These are phyloP conservation scores for Brenthis daphne DNA, from an alignment of 2,888 invertebrate genomes.

Conservation along the genomic window DNA sequence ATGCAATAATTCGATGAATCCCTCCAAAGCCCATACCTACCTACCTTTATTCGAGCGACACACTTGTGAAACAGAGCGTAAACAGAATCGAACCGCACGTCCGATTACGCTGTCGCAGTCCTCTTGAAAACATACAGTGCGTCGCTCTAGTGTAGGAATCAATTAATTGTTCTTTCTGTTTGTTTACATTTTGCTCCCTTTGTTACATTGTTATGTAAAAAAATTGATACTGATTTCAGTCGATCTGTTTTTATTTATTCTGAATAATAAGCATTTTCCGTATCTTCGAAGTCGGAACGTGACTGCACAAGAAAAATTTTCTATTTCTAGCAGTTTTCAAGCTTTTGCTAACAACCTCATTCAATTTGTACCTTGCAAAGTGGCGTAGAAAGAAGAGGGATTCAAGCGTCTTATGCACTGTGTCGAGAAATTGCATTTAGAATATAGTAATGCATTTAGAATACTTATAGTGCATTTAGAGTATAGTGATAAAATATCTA, in stretches of 20 bases:
- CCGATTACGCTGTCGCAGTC: slow-evolving; percentile 32
- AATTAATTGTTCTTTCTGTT: background rate
- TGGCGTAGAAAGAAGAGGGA: background rate
- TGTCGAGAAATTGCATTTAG: slow-evolving; percentile 1
- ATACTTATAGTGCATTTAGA: too few species aligned
- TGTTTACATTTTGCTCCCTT: background rate
- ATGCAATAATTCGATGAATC: slow-evolving; percentile 16
- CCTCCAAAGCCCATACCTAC: slow-evolving; percentile 23
- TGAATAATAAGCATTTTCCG: too few species aligned
- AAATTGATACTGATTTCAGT: too few species aligned
- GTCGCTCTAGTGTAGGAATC: slow-evolving; percentile 1
- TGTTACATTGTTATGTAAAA: too few species aligned
- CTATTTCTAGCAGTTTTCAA: slow-evolving; percentile 17
- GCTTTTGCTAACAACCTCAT: slow-evolving; percentile 18
- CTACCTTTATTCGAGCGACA: slow-evolving; percentile 27
- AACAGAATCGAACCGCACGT: slow-evolving; percentile 35
- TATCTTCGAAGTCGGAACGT: slow-evolving; percentile 7
- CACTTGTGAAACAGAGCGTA: slow-evolving; percentile 35
- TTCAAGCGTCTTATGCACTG: slow-evolving; percentile 5
- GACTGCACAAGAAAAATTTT: slow-evolving; percentile 13
- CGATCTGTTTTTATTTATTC: too few species aligned
- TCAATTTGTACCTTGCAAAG: slow-evolving; percentile 20
- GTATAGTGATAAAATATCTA: too few species aligned
- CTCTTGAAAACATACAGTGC: slow-evolving; percentile 25
- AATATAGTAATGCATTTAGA: background rate